phyloP scores from a whole-genome alignment of 2,113 vertebrate genomes.

The Acrocephalus arundinaceus region DNA sequence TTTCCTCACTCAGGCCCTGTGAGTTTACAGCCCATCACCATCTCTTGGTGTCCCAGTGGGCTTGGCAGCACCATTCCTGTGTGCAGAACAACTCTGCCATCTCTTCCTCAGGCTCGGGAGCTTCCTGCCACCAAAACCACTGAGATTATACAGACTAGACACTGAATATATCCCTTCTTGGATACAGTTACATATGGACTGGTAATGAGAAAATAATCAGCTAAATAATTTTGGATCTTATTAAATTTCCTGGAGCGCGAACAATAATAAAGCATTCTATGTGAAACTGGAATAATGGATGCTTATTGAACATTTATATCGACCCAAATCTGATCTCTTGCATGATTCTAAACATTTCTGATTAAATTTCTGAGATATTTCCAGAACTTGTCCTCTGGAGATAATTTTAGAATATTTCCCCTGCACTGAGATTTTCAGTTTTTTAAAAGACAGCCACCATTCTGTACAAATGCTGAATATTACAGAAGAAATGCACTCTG shows the following conservation, averaged over 20 bases:
- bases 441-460: not conserved
- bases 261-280: not conserved
- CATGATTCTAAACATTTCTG: not conserved
- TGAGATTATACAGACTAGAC: not conserved
- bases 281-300: not conserved
- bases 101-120: not conserved
- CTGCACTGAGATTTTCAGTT: not conserved
- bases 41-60: not conserved
- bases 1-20: not conserved
- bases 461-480: not conserved
- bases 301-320: not conserved
- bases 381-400: not conserved
- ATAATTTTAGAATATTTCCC: not conserved
- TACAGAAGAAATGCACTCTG: not conserved
- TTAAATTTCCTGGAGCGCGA: not conserved
- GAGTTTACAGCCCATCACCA: not conserved
- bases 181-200: not conserved
- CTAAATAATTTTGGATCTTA: not conserved
- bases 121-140: not conserved
- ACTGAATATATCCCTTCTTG: not conserved
- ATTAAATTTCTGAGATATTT: not conserved
- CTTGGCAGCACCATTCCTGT: not conserved
- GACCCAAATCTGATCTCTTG: not conserved
- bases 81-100: not conserved
- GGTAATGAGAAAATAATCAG: not conserved